Base-by-base conservation (phyloP, 2,888 invertebrate species). In the Lacanobia wlatinum region DNA sequence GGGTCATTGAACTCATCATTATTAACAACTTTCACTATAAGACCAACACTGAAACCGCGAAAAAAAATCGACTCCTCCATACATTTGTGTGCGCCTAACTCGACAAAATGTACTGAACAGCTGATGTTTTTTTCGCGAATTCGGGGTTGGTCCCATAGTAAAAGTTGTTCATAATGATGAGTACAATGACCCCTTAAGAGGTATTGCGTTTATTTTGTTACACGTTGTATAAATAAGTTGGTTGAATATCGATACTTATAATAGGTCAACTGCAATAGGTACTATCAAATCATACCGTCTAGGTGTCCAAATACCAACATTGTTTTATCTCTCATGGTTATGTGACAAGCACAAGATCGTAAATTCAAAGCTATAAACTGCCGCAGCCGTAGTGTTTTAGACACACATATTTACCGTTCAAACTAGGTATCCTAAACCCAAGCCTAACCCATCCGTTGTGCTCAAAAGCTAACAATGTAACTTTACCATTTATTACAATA, bases 391-490 rank as follows among this genome's bases (percentile, higher is more conserved):
- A 38, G 10, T 23, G 64, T 23, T 69, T 53, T 43, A 14, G 16
- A 16, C 14, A 16, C 16, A 65, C 4, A 18, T n/a, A n/a, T 73
- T 60, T 63, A 62, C 71, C 43, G 63, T 71, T 43, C 34, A 23
- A 43, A n/a, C 40, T 34, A 8, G 43, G 14, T 40, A 38, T 18
- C 48, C 21, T 23, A 38, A 69, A 3, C 28, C n/a, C 18, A 62
- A 43, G 46, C 34, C 12, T 74, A 34, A 23, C n/a, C 16, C 7
- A 65, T 16, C 40, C n/a, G 16, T 21, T 18, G 63, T 65, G 16
- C 34, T 43, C 63, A 74, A 71, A 74, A 75, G 38, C 10, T 38
- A n/a, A 75, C 71, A 75, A 75, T 65, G 34, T 63, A 65, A 65
- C 23, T 53, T 38, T 28, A 46, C 43, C 8, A 64, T 46, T 14